phyloP scores from a whole-genome alignment of 2,888 invertebrate species.

The Cryptosula pallasiana region DNA sequence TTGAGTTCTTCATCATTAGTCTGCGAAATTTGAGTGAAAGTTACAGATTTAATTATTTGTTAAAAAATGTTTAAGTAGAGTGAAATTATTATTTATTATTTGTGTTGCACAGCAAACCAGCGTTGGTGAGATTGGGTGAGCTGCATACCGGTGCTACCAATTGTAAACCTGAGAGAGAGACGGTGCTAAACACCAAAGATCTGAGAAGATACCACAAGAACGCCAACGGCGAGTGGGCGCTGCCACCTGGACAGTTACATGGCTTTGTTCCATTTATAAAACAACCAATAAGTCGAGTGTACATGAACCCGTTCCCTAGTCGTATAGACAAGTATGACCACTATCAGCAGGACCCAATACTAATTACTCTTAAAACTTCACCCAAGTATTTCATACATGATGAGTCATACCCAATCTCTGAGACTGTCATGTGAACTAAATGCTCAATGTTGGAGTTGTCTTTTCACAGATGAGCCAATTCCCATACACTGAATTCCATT shows the following conservation, averaged over 20 bases:
- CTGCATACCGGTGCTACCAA: conserved; percentile 42
- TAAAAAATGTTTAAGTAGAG: too few species aligned
- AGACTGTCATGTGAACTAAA: background rate
- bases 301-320: conserved; percentile 49
- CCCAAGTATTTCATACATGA: conserved; percentile 49
- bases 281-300: conserved; percentile 47
- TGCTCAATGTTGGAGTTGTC: background rate
- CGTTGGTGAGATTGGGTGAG: conserved; percentile 48
- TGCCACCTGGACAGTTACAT: conserved; percentile 36
- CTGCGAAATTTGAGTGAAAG: too few species aligned
- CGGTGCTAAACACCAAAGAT: conserved; percentile 29
- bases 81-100: too few species aligned
- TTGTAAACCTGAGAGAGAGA: conserved; percentile 43
- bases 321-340: conserved; percentile 37
- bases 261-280: conserved; percentile 47
- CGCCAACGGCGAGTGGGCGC: conserved; percentile 20
- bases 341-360: conserved; percentile 40
- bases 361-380: conserved; percentile 46
- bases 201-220: conserved; percentile 22
- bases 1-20: too few species aligned
- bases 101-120: conserved; percentile 44
- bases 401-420: conserved; percentile 33
- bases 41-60: too few species aligned
- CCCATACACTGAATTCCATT: too few species aligned
- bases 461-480: too few species aligned